Evolutionary conservation across 1,140 invertebrate genomes (phyloP).

Genomic region (Magallana ariakensis): DNA sequence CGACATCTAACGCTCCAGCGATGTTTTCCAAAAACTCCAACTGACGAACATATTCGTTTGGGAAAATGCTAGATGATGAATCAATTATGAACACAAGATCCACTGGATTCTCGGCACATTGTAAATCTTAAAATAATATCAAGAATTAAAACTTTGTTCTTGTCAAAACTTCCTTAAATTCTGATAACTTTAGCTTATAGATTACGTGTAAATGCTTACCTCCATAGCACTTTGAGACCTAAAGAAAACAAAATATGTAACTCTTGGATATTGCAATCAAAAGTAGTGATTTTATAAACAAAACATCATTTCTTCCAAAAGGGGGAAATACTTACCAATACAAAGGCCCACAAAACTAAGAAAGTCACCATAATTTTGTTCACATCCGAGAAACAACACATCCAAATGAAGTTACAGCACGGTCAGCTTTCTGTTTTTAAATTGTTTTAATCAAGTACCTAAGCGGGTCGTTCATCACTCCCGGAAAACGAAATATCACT

Average conservation of each 20-base stretch:
- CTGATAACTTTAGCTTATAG: too few species aligned
- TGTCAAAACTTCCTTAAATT: too few species aligned
- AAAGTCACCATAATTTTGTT: background rate
- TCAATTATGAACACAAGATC: slow-evolving; percentile 73
- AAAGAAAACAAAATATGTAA: background rate
- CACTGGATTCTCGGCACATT: slow-evolving; percentile 55
- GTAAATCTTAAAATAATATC: slow-evolving; percentile 12
- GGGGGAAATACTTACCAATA: background rate
- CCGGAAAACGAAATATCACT: background rate
- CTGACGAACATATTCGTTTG: slow-evolving; percentile 64
- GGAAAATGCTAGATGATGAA: slow-evolving; percentile 70
- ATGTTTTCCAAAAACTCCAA: slow-evolving; percentile 68
- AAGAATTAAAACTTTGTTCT: background rate
- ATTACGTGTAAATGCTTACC: background rate
- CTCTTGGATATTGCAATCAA: too few species aligned
- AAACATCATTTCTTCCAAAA: too few species aligned
- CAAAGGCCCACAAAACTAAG: background rate
- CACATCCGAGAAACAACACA: background rate
- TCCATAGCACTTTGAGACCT: background rate
- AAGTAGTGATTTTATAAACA: too few species aligned
- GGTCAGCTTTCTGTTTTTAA: too few species aligned
- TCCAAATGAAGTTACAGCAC: too few species aligned
- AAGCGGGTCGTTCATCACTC: slow-evolving; percentile 14
- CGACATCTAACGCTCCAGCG: slow-evolving; percentile 62
- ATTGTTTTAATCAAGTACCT: background rate